Evolutionary conservation across 1,140 invertebrate species (phyloP).

Genomic region (Sinonovacula constricta): DNA sequence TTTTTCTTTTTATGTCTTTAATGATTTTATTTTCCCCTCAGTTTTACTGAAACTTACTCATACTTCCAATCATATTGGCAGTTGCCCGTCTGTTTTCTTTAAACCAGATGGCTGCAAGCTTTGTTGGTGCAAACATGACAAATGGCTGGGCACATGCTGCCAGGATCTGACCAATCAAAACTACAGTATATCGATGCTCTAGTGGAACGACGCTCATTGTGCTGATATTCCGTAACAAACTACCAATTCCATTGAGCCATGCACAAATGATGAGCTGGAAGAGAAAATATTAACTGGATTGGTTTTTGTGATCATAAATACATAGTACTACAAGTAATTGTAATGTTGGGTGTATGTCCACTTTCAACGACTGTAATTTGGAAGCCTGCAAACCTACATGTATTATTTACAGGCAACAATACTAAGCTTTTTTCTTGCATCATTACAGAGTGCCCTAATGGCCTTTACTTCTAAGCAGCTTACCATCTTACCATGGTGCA

Average conservation of each 20-base stretch:
- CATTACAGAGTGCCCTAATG: no score
- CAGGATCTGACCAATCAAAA: slow-evolving; percentile 76
- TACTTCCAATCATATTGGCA: slow-evolving; percentile 75
- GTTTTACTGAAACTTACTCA: slow-evolving; percentile 61
- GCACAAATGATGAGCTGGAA: slow-evolving; percentile 78
- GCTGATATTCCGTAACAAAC: slow-evolving; percentile 75
- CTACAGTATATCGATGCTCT: slow-evolving; percentile 58
- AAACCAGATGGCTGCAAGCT: slow-evolving; percentile 80
- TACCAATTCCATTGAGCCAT: slow-evolving; percentile 78
- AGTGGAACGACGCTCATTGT: slow-evolving; percentile 63
- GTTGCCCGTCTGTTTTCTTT: slow-evolving; percentile 75
- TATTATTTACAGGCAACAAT: no score
- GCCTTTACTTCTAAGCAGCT: no score
- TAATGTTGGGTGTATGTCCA: no score
- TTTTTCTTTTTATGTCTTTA: no score
- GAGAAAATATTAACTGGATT: slow-evolving; percentile 17
- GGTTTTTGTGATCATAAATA: no score
- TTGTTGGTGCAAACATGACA: slow-evolving; percentile 79
- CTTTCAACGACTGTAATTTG: no score
- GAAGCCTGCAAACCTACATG: no score
- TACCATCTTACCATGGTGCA: no score
- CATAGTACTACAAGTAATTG: no score
- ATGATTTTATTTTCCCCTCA: no score
- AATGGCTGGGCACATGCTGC: slow-evolving; percentile 79
- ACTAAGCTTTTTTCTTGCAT: no score